Percentiles rank a stretch among this genome's conserved stretches.
Conservation (phyloP, 2,888 invertebrate species). For the Macropis europaea region DNA sequence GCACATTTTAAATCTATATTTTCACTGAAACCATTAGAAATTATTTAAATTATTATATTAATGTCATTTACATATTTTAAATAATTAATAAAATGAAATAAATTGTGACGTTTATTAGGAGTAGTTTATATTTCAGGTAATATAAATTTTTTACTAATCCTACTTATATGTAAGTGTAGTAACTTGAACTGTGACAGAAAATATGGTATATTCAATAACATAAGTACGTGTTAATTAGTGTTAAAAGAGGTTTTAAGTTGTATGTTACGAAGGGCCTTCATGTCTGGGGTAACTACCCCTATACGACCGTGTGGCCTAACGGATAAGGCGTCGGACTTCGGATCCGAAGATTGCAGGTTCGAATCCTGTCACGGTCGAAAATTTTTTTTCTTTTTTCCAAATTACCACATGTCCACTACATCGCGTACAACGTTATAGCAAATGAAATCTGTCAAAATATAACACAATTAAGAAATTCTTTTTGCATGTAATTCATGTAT, state of each 20-base stretch:
- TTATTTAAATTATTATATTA: not conserved
- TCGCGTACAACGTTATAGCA: not conserved
- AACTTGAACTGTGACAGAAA: not conserved
- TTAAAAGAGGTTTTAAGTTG: not conserved
- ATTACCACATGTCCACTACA: not conserved
- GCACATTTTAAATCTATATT: not conserved
- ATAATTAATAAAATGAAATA: not conserved
- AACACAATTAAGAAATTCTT: not conserved
- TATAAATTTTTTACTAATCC: not conserved
- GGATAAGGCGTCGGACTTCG: slow-evolving; percentile 86
- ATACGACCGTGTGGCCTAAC: slow-evolving; percentile 84
- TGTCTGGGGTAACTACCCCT: slow-evolving; percentile 67
- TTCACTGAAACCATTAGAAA: not conserved
- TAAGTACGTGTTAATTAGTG: not conserved
- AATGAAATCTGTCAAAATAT: not conserved
- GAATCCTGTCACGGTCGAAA: slow-evolving; percentile 81
- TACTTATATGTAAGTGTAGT: too few species aligned
- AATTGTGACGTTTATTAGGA: not conserved
- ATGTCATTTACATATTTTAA: not conserved
- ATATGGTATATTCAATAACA: not conserved
- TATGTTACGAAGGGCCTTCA: slow-evolving; percentile 7
- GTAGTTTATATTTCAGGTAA: not conserved
- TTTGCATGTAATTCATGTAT: not conserved
- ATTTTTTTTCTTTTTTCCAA: not conserved
- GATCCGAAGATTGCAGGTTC: slow-evolving; percentile 82